A percentile compares a stretch with the other conserved stretches of the same genome.
phyloP scores from a whole-genome alignment of 1,140 invertebrate genomes.

The Adoxophyes honmai region DNA sequence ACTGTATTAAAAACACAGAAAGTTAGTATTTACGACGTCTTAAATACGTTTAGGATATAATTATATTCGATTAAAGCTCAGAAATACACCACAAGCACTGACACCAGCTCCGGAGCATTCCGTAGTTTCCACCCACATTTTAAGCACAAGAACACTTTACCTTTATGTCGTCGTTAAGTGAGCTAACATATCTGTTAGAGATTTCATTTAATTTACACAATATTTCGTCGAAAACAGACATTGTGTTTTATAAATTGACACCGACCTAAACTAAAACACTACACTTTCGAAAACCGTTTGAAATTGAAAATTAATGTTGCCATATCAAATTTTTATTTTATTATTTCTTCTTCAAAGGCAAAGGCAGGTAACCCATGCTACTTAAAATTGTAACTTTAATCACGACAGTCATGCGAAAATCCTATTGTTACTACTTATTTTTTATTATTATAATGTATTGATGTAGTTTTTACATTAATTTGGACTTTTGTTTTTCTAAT shows the following conservation, averaged over 20 bases:
- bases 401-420: too few relatives aligned
- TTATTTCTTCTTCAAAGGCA: too few relatives aligned
- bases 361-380: too few relatives aligned
- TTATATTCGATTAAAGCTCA: conserved; percentile 14
- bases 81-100: conserved; percentile 2
- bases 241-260: conserved; percentile 51
- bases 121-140: not conserved
- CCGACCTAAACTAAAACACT: conserved; percentile 58
- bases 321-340: not conserved
- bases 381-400: too few relatives aligned
- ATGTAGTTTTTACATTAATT: too few relatives aligned
- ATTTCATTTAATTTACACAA: conserved; percentile 55
- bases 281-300: conserved; percentile 67
- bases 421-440: too few relatives aligned
- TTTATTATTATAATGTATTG: too few relatives aligned
- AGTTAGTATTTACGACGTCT: too few relatives aligned
- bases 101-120: not conserved
- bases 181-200: conserved; percentile 42
- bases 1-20: too few relatives aligned
- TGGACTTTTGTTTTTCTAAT: too few relatives aligned
- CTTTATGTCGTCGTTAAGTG: conserved; percentile 56
- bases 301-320: conserved; percentile 44
- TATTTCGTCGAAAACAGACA: conserved; percentile 67
- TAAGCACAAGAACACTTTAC: conserved; percentile 32
- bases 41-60: too few relatives aligned